A percentile compares a stretch with the other conserved stretches of the same genome.
These are phyloP conservation scores for Turritopsis rubra DNA, from an alignment of 30 jellyfish, hydroid and myxozoan species.

Conservation along the genomic window DNA sequence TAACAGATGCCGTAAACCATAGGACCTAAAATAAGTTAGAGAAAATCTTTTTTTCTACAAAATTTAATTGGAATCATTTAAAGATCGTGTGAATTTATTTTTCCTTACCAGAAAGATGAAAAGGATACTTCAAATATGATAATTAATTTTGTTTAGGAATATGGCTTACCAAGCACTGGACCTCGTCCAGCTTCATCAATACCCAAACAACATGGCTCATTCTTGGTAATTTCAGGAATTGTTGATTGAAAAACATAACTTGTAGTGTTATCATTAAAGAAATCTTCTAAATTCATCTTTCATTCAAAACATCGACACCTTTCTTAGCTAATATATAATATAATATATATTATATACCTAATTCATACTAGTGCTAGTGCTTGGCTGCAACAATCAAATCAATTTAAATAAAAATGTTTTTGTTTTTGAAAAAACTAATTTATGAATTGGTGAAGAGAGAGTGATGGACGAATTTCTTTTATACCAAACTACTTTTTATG, in stretches of 20 bases:
- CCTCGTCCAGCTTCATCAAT: slow-evolving; percentile 99
- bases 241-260: slow-evolving; percentile 52
- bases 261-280: slow-evolving; percentile 30
- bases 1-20: slow-evolving; percentile 95
- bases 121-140: neutral
- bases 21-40: slow-evolving; percentile 52
- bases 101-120: neutral
- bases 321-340: neutral
- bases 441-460: too few species aligned
- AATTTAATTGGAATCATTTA: too few species aligned
- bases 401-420: too few species aligned
- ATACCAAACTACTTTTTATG: too few species aligned
- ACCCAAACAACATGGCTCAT: slow-evolving; percentile 96
- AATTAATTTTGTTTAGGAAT: neutral
- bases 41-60: neutral
- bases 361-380: too few species aligned
- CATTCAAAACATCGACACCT: too few species aligned
- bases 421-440: too few species aligned
- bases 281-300: slow-evolving; percentile 52
- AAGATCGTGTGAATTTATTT: neutral
- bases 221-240: slow-evolving; percentile 44
- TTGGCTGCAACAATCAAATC: too few species aligned
- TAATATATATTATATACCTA: too few species aligned
- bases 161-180: slow-evolving; percentile 87
- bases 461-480: too few species aligned